phyloP scores from a whole-genome alignment of 2,797 vertebrate species.

The Thamnophis elegans region DNA sequence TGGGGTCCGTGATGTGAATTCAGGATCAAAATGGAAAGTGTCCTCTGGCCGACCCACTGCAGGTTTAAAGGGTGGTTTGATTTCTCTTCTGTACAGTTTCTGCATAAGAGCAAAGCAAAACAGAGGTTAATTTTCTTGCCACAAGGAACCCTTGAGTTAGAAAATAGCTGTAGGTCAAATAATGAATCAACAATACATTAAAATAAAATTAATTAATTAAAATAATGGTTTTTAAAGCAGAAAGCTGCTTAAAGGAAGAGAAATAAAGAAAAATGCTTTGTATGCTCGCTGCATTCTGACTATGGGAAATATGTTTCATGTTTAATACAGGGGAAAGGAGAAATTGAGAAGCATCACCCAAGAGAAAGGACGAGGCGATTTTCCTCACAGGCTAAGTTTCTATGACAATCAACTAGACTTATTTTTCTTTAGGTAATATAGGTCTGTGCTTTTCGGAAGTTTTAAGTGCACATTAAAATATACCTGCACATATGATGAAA shows the following conservation, averaged over 20 bases:
- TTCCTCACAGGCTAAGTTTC: not conserved
- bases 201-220: not conserved
- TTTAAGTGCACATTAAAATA: not conserved
- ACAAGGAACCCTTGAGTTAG: not conserved
- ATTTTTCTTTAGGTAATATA: not conserved
- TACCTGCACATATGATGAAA: not conserved
- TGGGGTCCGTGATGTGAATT: slow-evolving; percentile 94
- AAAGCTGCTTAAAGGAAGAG: not conserved
- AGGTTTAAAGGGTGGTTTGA: slow-evolving; percentile 93
- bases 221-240: not conserved
- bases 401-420: not conserved
- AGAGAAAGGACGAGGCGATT: not conserved
- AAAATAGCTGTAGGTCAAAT: not conserved
- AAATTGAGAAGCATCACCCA: not conserved
- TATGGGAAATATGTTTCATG: not conserved
- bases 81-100: slow-evolving; percentile 89
- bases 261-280: not conserved
- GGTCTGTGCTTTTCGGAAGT: not conserved
- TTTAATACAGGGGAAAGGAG: not conserved
- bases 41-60: slow-evolving; percentile 94
- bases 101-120: slow-evolving; percentile 50
- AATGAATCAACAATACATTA: not conserved
- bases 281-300: not conserved
- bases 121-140: not conserved
- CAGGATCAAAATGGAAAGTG: slow-evolving; percentile 97